phyloP scores from a whole-genome alignment of 37 sponge, comb jelly and placozoan genomes.

The Theonella swinhoei region DNA sequence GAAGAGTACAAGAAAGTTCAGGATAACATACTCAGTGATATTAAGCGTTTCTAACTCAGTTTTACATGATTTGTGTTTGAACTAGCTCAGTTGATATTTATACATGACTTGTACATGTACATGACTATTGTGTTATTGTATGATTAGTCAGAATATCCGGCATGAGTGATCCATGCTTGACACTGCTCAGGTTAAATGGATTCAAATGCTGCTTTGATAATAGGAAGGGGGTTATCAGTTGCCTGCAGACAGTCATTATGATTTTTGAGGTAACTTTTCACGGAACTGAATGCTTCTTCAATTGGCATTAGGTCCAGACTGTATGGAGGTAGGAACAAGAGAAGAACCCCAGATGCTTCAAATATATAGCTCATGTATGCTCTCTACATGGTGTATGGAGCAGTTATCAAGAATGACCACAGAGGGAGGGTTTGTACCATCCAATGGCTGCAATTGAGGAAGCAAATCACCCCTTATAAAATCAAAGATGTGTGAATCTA shows the following conservation, averaged over 20 bases:
- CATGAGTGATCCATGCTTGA: conserved; percentile 1
- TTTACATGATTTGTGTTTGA: not conserved
- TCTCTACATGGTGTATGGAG: conserved; percentile 12
- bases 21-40: not conserved
- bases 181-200: not conserved
- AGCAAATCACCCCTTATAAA: not conserved
- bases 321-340: conserved; percentile 13
- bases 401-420: not conserved
- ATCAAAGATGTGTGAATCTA: conserved; percentile 3
- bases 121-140: not conserved
- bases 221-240: not conserved
- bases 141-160: not conserved
- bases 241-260: not conserved
- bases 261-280: not conserved
- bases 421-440: not conserved
- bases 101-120: not conserved
- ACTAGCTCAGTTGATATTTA: not conserved
- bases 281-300: conserved; percentile 10
- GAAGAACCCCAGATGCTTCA: too few species aligned
- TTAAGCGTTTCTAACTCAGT: not conserved
- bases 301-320: not conserved
- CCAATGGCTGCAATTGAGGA: conserved; percentile 7
- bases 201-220: conserved; percentile 6
- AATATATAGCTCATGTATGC: not conserved
- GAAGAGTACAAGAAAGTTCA: conserved; percentile 5